These are phyloP conservation scores for Drosophila nikananu DNA, from an alignment of 1,140 invertebrate genomes.

Conservation along the genomic window DNA sequence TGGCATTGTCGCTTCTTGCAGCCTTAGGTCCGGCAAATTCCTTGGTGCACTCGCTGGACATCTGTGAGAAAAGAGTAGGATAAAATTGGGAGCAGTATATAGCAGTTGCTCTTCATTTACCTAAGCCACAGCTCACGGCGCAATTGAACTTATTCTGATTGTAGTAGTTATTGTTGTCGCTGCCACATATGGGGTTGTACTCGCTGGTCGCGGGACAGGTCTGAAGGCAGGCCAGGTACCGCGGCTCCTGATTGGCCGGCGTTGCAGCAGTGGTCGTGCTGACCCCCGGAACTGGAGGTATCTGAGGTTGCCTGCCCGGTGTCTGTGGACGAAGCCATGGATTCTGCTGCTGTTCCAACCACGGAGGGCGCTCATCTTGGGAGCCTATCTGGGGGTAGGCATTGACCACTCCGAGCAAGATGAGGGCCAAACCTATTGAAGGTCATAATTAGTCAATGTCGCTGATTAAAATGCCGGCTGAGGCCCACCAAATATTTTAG, in stretches of 20 bases:
- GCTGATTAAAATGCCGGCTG: not conserved
- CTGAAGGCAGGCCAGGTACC: conserved; percentile 59
- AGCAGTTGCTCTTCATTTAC: conserved; percentile 74
- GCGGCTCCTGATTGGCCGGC: conserved; percentile 52
- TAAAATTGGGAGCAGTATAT: no score
- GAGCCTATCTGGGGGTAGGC: conserved; percentile 25
- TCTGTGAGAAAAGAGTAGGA: not conserved
- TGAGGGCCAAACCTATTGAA: conserved; percentile 1
- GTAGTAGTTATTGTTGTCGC: conserved; percentile 88
- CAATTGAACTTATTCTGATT: conserved; percentile 88
- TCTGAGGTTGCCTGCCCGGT: not conserved
- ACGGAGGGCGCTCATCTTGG: not conserved
- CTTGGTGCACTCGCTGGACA: conserved; percentile 8
- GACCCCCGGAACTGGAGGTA: not conserved
- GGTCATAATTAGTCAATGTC: not conserved
- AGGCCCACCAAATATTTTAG: conserved; percentile 4
- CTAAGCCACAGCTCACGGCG: conserved; percentile 87
- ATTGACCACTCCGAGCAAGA: conserved; percentile 8
- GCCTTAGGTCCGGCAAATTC: conserved; percentile 13
- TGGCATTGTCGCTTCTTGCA: not conserved
- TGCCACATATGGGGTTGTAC: conserved; percentile 91
- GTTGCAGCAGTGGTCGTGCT: conserved; percentile 26
- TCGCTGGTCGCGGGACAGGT: conserved; percentile 86
- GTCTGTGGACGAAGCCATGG: conserved; percentile 4
- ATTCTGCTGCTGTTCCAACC: not conserved